Conservation (phyloP, 2,888 invertebrate genomes). For the Cartodere bifasciata region DNA sequence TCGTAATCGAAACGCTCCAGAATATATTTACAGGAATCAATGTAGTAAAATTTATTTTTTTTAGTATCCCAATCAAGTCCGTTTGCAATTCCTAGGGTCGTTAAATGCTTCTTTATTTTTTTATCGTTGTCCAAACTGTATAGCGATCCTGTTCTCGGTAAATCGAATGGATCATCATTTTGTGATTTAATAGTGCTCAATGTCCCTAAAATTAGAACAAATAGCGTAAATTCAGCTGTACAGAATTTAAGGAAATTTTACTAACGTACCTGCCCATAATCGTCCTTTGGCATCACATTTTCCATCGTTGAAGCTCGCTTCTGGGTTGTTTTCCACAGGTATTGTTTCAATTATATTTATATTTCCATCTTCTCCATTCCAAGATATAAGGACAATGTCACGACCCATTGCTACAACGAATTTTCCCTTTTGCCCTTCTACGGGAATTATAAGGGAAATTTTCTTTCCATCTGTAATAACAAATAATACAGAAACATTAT, state of each 20-base stretch:
- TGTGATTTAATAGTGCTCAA: too few species aligned
- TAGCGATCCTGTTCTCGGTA: too few species aligned
- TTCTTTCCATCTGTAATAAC: neutral
- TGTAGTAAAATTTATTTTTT: slow-evolving; percentile 57
- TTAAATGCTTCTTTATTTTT: too few species aligned
- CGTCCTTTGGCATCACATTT: slow-evolving; percentile 60
- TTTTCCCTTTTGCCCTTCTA: slow-evolving; percentile 42
- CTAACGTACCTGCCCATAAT: slow-evolving; percentile 48
- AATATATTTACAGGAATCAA: slow-evolving; percentile 51
- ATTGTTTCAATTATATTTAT: slow-evolving; percentile 35
- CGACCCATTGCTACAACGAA: slow-evolving; percentile 49
- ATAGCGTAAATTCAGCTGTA: neutral
- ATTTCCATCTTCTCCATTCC: slow-evolving; percentile 45
- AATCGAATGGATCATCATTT: too few species aligned
- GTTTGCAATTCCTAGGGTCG: slow-evolving; percentile 37
- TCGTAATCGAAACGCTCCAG: slow-evolving; percentile 59
- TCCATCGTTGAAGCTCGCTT: slow-evolving; percentile 58
- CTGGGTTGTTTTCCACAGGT: too few species aligned
- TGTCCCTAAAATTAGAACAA: too few species aligned
- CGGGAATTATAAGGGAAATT: slow-evolving; percentile 44
- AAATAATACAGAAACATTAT: neutral
- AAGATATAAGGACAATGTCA: slow-evolving; percentile 43
- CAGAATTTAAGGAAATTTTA: too few species aligned
- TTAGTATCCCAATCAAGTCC: slow-evolving; percentile 63
- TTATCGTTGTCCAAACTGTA: too few species aligned